phyloP scores from a whole-genome alignment of 2,888 invertebrate species.

The Buathra laborator region DNA sequence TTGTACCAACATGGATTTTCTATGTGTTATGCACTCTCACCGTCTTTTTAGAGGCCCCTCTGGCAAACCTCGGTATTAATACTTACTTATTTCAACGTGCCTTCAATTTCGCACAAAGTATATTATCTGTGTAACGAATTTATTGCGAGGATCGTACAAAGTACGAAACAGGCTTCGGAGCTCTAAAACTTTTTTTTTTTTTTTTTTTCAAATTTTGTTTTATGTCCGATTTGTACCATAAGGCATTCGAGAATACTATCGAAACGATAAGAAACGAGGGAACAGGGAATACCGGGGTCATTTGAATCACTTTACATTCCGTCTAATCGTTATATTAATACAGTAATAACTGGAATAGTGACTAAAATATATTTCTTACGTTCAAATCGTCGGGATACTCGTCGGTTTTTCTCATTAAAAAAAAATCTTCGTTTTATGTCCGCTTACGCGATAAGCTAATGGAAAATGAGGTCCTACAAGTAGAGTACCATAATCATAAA shows the following conservation, averaged over 20 bases:
- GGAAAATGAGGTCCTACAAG: slow-evolving; percentile 55
- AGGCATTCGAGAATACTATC: too few species aligned
- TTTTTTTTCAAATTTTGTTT: too few species aligned
- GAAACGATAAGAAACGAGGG: too few species aligned
- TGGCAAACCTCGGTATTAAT: slow-evolving; percentile 41
- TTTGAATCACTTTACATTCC: too few species aligned
- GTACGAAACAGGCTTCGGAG: slow-evolving; percentile 31
- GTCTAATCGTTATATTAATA: too few species aligned
- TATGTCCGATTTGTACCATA: too few species aligned
- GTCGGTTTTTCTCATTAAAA: background rate
- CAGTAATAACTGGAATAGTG: too few species aligned
- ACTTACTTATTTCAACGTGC: slow-evolving; percentile 44
- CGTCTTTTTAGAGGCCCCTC: slow-evolving; percentile 52
- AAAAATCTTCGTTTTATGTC: slow-evolving; percentile 7
- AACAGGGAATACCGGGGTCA: too few species aligned
- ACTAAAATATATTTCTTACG: too few species aligned
- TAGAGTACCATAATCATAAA: background rate
- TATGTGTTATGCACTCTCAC: slow-evolving; percentile 40
- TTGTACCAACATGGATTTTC: slow-evolving; percentile 11
- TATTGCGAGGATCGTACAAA: slow-evolving; percentile 50
- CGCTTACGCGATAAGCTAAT: slow-evolving; percentile 61
- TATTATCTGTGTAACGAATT: slow-evolving; percentile 63
- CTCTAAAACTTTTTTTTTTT: slow-evolving; percentile 6
- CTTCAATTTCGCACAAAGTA: slow-evolving; percentile 56
- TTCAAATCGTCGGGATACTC: too few species aligned